Evolutionary conservation across 2,888 invertebrate genomes (phyloP), one percentile per base, ranked within the genome.

Genomic region (Nemotelus nigrinus): DNA sequence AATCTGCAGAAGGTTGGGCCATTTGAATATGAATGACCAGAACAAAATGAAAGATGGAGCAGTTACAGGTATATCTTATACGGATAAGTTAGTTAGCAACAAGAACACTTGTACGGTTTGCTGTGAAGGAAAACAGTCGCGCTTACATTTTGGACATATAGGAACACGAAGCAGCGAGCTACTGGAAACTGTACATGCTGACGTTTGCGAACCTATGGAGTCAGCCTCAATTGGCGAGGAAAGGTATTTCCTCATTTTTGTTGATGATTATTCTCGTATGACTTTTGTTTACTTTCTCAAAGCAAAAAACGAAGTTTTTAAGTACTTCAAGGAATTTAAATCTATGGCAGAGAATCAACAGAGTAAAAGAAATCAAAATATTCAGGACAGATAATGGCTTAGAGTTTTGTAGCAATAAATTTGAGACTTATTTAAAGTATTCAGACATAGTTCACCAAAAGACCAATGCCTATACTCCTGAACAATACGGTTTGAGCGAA

Each of bases 121-220:
- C 63, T 63, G 63, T 25, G 63, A 41, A 43, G 43, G 63, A 63
- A 2, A 25, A 41, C 63, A 63, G 25, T 63, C 41, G 8, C 8
- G 63, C 8, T 43, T 63, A 5, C 8, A 39, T 43, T 63, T 63
- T 43, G 43, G 41, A 3, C 39, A 63, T 63, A 7, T 6, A 3
- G 63, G 63, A 41, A 43, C 63, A 63, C 4, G 63, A n/a, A 25
- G 39, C 63, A 63, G 6, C 39, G 63, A 63, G 43, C 3, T 25
- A n/a, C 0, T 63, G 39, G 2, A 63, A 7, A 7, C 43, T 43
- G 25, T 63, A 8, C 63, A 63, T 43, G 7, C 43, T n/a, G 63
- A 63, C 25, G 43, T 63, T 25, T 63, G 63, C 43, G 41, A 43
- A 63, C 41, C 63, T 7, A 63, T 63, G 63, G 63, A 63, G 63